Evolutionary conservation across 2,113 vertebrate species (phyloP).

Genomic region (Neolamprologus devosi): DNA sequence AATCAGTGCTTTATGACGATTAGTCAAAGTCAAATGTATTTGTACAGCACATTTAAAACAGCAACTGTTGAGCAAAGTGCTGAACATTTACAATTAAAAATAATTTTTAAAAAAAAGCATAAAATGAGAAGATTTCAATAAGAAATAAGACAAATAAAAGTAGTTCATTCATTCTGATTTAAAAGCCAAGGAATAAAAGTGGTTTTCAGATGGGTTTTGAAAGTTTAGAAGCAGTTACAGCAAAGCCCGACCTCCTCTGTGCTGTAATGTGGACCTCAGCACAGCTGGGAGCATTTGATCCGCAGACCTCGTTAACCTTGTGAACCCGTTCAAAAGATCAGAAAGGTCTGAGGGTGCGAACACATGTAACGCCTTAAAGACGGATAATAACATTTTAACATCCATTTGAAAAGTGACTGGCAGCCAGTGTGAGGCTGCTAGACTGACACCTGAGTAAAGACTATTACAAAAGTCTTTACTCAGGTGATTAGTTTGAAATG

Average conservation of each 20-base stretch:
- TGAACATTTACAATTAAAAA: background rate
- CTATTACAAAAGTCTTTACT: background rate
- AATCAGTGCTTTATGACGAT: background rate
- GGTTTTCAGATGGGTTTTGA: background rate
- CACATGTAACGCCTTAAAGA: background rate
- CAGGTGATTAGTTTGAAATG: background rate
- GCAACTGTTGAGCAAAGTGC: background rate
- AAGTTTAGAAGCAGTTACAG: background rate
- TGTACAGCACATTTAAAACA: background rate
- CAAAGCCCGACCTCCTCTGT: background rate
- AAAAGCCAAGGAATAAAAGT: too few relatives aligned
- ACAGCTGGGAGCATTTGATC: background rate
- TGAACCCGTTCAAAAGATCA: background rate
- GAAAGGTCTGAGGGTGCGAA: fast-evolving
- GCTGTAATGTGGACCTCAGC: background rate
- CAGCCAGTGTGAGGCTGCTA: background rate
- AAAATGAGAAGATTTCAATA: background rate
- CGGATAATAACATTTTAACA: background rate
- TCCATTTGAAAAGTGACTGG: background rate
- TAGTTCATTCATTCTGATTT: too few relatives aligned
- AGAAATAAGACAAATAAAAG: too few relatives aligned
- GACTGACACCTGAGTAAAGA: background rate
- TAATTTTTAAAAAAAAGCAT: background rate
- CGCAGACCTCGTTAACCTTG: background rate
- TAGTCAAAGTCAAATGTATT: background rate